A percentile compares a stretch with the other conserved stretches of the same genome.
phyloP scores from a whole-genome alignment of 2,113 vertebrate genomes.

The Cochlearius cochlearius region DNA sequence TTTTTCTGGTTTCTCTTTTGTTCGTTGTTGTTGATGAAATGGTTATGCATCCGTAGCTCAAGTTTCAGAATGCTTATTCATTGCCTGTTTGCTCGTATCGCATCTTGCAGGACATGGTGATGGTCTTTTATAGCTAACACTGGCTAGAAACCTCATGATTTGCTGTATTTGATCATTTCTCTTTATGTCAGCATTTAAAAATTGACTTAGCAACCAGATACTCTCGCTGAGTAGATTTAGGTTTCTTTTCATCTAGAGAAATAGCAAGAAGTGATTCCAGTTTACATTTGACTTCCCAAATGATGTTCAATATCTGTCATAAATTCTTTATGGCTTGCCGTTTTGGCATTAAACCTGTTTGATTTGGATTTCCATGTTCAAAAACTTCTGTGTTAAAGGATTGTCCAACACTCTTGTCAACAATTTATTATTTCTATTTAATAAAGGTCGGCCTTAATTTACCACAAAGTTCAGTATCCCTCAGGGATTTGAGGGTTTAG shows the following conservation, averaged over 20 bases:
- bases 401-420: conserved; percentile 51
- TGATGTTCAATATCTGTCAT: conserved; percentile 48
- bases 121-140: not conserved
- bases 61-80: not conserved
- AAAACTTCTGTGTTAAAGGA: conserved; percentile 58
- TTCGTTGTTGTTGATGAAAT: not conserved
- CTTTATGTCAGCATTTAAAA: not conserved
- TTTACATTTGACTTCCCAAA: conserved; percentile 30
- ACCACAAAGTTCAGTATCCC: not conserved
- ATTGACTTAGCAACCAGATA: not conserved
- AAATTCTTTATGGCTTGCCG: conserved; percentile 45
- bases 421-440: conserved; percentile 54
- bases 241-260: not conserved
- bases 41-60: not conserved
- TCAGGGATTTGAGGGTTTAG: conserved; percentile 17
- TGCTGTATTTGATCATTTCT: not conserved
- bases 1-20: not conserved
- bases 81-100: not conserved
- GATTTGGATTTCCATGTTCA: conserved; percentile 50
- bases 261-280: conserved; percentile 28
- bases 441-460: conserved; percentile 44
- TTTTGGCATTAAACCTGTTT: conserved; percentile 56
- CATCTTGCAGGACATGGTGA: not conserved
- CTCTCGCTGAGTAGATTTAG: not conserved
- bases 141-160: not conserved